Base-by-base conservation (phyloP, 2,797 vertebrate species). In the Gymnoscopelus microlampas region DNA sequence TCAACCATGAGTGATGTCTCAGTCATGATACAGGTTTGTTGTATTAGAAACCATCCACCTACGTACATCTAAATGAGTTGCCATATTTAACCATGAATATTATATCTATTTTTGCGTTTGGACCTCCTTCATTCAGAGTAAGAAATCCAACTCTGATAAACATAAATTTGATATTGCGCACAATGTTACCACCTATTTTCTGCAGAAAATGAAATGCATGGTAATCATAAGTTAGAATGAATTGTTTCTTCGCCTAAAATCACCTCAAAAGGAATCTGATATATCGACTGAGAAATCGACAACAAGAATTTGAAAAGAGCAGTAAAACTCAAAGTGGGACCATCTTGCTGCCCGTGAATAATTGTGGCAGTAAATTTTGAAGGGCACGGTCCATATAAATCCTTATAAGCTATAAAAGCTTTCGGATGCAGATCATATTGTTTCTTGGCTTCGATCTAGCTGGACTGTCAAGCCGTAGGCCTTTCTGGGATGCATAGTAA, bases 391-490 rank as follows among this genome's bases (percentile, higher is more conserved):
- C 84, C 81, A 88, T 89, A 93, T 89, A 93, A 92, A 91, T 92
- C 87, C 77, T 69, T 78, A 85, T 69, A 79, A 78, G 79, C 83
- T 81, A 81, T 92, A 84, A 91, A 92, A 87, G 77, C 73, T 92
- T 94, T 93, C 91, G 91, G 93, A 94, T 93, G 86, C 92, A 93
- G 89, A 89, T 91, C 80, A 79, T 88, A 82, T 90, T 87, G 80
- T 85, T 85, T 87, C 73, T 89, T 92, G 86, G 88, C 85, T 81
- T 76, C 29, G 53, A 68, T 67, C 48, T 60, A 47, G 63, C 55
- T 67, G 68, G 58, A 63, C 71, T 84, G 83, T 85, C 78, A 76
- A 71, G 78, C 76, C 75, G 62, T 61, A 26, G 70, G 59, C 56
- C 60, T 73, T 55, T 71, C 24, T 67, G 29, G 54, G 51, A 15